Base-by-base conservation (phyloP, 2,888 invertebrate genomes). In the Nomada ferruginata region DNA sequence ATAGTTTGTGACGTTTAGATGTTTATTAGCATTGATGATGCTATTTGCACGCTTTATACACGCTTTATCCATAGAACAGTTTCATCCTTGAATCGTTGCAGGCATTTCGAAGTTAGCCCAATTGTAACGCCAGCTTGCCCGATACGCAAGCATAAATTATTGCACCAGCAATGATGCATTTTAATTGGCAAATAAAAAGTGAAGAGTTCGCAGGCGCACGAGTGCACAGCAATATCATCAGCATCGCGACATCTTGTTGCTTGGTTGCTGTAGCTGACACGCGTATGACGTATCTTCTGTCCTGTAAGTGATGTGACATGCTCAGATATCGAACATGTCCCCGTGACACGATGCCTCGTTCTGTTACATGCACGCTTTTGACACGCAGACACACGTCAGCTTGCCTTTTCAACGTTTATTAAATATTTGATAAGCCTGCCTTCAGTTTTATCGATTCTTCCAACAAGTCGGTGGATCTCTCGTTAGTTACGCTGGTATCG, bases 321-420 rank as follows among this genome's bases (percentile, higher is more conserved):
- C 66, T 57, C 66, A 79, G 72, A 81, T 76, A 82, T 82, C 81
- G 76, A 66, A 66, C 63, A 71, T 81, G 71, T 81, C 82, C 66
- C 68, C 66, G 63, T 82, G 76, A 76, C 23, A 63, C 47, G 81
- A 47, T 70, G 78, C 75, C 68, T 59, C 70, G 64, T 65, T 70
- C 53, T 20, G 68, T 80, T 60, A 65, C 64, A 65, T 44, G 52
- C 59, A 59, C 53, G 81, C 11, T 44, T 36, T 59, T 74, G 68
- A 69, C 78, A 69, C 29, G 44, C 29, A 29, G 13, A 15, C 26
- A 42, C 9, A 42, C 23, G 63, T 69, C 68, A 20, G 42, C 65
- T 68, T 50, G 50, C 18, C 47, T 63, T 79, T 52, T 52, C 44
- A n/a, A 53, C 36, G 36, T 36, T 36, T 36, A 36, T 36, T 36